These are phyloP conservation scores for Clarias platycephalus DNA, from an alignment of 2,797 vertebrate species.

Conservation along the genomic window DNA sequence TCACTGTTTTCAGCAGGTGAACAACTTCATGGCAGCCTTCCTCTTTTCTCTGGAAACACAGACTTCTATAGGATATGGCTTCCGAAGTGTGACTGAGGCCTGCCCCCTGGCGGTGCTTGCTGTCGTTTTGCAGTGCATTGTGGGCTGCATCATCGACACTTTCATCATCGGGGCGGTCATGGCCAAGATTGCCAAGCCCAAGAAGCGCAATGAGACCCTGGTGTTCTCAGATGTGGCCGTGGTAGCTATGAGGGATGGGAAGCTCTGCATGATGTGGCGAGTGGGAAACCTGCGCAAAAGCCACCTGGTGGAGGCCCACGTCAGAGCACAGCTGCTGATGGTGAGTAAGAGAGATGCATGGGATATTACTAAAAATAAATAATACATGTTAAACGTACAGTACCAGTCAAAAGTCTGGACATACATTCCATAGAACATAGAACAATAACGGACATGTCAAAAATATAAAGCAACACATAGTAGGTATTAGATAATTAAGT, in stretches of 20 bases:
- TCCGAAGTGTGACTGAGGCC: constrained; percentile 89
- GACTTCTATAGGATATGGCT: constrained; percentile 90
- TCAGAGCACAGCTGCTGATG: constrained; percentile 88
- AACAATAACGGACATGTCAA: too few relatives aligned
- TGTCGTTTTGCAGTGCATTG: constrained; percentile 91
- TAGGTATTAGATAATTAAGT: too few relatives aligned
- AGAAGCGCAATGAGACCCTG: constrained; percentile 91
- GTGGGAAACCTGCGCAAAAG: constrained; percentile 89
- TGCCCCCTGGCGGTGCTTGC: constrained; percentile 88
- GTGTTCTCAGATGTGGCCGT: constrained; percentile 87
- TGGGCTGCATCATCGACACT: constrained; percentile 92
- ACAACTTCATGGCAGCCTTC: constrained; percentile 91
- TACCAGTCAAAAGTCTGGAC: background rate
- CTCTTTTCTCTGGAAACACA: constrained; percentile 88
- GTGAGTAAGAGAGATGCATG: constrained; percentile 62
- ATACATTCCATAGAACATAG: too few relatives aligned
- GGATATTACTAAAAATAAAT: background rate
- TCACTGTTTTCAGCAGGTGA: constrained; percentile 87
- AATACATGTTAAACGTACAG: background rate
- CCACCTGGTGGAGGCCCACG: constrained; percentile 91
- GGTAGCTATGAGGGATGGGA: constrained; percentile 84
- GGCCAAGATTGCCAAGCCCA: constrained; percentile 95
- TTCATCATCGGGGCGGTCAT: constrained; percentile 93
- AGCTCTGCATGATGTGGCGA: constrained; percentile 93
- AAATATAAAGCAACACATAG: too few relatives aligned